These are phyloP conservation scores for Philypnodon macrostomus DNA, from an alignment of 2,797 vertebrate species.

Conservation along the genomic window DNA sequence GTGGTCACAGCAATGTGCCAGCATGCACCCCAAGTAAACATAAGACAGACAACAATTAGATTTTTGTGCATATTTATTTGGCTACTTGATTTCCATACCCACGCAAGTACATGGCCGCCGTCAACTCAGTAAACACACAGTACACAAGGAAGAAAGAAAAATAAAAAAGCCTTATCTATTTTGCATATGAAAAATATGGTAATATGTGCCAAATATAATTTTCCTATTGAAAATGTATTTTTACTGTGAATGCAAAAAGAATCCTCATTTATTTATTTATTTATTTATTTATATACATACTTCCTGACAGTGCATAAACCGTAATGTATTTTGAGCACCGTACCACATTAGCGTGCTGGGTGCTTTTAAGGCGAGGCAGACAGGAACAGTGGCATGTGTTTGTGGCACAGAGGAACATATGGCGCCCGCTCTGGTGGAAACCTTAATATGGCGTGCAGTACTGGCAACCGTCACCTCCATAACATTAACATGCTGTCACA, in stretches of 20 bases:
- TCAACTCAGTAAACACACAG: constrained; percentile 13
- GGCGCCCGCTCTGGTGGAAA: constrained; percentile 62
- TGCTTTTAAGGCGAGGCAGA: constrained; percentile 43
- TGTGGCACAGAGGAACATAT: constrained; percentile 57
- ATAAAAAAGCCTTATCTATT: no score
- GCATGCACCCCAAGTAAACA: no score
- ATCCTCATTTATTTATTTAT: constrained; percentile 17
- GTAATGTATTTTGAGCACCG: no score
- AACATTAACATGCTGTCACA: constrained; percentile 63
- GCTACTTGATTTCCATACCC: no score
- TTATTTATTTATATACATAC: constrained; percentile 37
- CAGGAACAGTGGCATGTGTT: constrained; percentile 53
- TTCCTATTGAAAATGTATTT: constrained; percentile 34
- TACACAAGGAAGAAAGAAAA: constrained; percentile 11
- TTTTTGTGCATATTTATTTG: constrained; percentile 10
- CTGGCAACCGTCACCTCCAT: constrained; percentile 53
- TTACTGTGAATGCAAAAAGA: constrained; percentile 11
- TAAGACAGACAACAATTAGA: no score
- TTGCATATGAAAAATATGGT: constrained; percentile 7
- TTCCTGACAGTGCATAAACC: no score
- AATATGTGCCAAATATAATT: constrained; percentile 23
- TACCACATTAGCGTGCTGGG: constrained; percentile 37
- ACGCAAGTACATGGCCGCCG: constrained; percentile 1
- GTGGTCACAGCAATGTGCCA: no score
- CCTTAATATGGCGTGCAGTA: constrained; percentile 48